Base-by-base conservation (phyloP, 2,797 vertebrate genomes). In the Lepus townsendii region DNA sequence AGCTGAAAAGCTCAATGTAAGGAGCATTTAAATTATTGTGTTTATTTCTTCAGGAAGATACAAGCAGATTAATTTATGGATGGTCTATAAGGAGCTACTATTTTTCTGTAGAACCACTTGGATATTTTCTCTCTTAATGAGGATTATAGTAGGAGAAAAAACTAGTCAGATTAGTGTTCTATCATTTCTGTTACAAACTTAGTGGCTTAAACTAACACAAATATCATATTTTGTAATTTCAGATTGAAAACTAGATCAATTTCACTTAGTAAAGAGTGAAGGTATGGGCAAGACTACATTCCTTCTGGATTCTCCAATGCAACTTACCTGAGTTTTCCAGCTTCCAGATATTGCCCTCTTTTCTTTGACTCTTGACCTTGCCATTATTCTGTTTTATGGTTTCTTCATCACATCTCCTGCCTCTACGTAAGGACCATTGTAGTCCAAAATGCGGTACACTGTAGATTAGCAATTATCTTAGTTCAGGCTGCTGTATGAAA, bases 1-100 rank as follows among this genome's bases (percentile, higher is more conserved):
- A 93, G 30, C 20, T 94, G 8, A 90, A 96, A 92, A 60, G 5
- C 8, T 76, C 83, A 83, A 88, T 88, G 10, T 76, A 92, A 92
- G 89, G 52, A 91, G 76, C 35, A 92, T 96, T n/a, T 95, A 97
- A 96, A 96, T 71, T 68, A 97, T 76, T 35, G 26, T 73, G 90
- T 77, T 32, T 79, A 82, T 63, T 77, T 97, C 30, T 93, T 26
- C 63, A 92, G 88, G 79, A 90, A 93, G n/a, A 4, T 54, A 3
- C 35, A 1, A 79, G 3, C 12, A 54, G 20, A 71, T 83, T 77
- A 72, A 71, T 79, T 91, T 75, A 60, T 12, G 7, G 10, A 20
- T 57, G 7, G 13, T 69, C 24, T 50, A 38, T 86, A 30, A 60
- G 16, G 17, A 27, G 5, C 17, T 65, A 26, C 27, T 57, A 77